Percentiles rank a stretch among this genome's conserved stretches.
Evolutionary conservation across 1,140 invertebrate species (phyloP).

Genomic region (Drosophila triauraria): DNA sequence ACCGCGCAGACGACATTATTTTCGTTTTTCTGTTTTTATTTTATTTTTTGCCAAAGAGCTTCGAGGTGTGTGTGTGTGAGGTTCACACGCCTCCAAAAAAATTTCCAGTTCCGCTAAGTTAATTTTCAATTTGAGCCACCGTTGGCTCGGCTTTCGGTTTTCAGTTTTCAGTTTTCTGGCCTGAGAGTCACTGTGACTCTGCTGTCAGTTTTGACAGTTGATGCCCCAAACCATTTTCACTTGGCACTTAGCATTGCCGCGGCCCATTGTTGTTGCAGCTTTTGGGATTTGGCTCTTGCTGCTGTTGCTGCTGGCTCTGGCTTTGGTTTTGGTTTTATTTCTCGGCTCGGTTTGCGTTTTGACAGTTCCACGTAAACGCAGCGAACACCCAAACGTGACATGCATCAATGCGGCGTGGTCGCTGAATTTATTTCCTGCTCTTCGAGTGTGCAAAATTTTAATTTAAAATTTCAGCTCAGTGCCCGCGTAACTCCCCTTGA

Average conservation of each 20-base stretch:
- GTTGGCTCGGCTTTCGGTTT: slow-evolving; percentile 28
- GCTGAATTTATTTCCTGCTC: slow-evolving; percentile 82
- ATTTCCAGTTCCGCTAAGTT: slow-evolving; percentile 80
- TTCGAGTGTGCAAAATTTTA: slow-evolving; percentile 80
- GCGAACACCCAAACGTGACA: slow-evolving; percentile 73
- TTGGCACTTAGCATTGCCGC: slow-evolving; percentile 74
- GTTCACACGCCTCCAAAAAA: slow-evolving; percentile 71
- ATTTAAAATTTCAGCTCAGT: slow-evolving; percentile 68
- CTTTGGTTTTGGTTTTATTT: slow-evolving; percentile 14
- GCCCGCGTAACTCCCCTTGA: slow-evolving; percentile 7
- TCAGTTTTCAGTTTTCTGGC: slow-evolving; percentile 30
- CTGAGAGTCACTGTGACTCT: slow-evolving; percentile 35
- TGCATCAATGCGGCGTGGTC: slow-evolving; percentile 72
- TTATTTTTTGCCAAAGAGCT: slow-evolving; percentile 11
- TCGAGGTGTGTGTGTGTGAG: slow-evolving; percentile 21
- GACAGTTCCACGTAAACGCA: slow-evolving; percentile 81
- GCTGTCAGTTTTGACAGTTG: slow-evolving; percentile 83
- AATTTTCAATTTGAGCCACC: slow-evolving; percentile 82
- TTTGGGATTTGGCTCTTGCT: slow-evolving; percentile 50
- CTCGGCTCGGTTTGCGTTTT: slow-evolving; percentile 65
- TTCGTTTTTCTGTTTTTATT: slow-evolving; percentile 14
- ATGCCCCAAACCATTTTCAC: slow-evolving; percentile 80
- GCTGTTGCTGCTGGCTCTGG: not conserved
- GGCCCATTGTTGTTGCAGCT: slow-evolving; percentile 57
- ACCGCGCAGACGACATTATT: slow-evolving; percentile 55